Conservation (phyloP, 2,888 invertebrate species). For the Scaeva pyrastri region DNA sequence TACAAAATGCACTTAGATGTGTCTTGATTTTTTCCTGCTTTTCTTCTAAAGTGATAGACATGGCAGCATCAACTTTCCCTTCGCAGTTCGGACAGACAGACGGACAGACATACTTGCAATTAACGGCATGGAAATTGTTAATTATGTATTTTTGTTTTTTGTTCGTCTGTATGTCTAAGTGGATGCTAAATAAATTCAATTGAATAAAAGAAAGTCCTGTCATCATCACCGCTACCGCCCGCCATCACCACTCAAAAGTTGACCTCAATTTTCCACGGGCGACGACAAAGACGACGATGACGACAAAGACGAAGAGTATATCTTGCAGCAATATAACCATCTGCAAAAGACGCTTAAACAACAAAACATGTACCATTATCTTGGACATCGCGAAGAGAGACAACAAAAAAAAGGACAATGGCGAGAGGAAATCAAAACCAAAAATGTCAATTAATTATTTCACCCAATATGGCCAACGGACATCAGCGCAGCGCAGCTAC, state of each 20-base stretch:
- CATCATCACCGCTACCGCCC: slow-evolving; percentile 32
- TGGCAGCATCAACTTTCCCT: slow-evolving; percentile 73
- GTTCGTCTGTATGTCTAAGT: slow-evolving; percentile 11
- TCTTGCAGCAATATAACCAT: slow-evolving; percentile 23
- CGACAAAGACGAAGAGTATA: slow-evolving; percentile 19
- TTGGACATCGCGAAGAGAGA: neutral
- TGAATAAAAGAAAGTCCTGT: slow-evolving; percentile 58
- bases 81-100: slow-evolving; percentile 45
- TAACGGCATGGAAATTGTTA: slow-evolving; percentile 56
- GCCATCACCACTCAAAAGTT: slow-evolving; percentile 12
- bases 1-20: slow-evolving; percentile 75
- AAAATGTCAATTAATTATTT: slow-evolving; percentile 75
- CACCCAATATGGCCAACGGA: slow-evolving; percentile 65
- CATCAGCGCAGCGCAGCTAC: slow-evolving; percentile 19
- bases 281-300: neutral
- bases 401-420: slow-evolving; percentile 39
- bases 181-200: slow-evolving; percentile 49
- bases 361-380: slow-evolving; percentile 48
- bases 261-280: slow-evolving; percentile 57
- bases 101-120: slow-evolving; percentile 42
- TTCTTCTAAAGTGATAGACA: slow-evolving; percentile 67
- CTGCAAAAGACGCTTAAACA: slow-evolving; percentile 30
- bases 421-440: slow-evolving; percentile 67
- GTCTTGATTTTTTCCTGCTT: slow-evolving; percentile 24
- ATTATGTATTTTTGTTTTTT: slow-evolving; percentile 43